Base-by-base conservation (phyloP, 2,797 vertebrate species). In the Pipistrellus nathusii region DNA sequence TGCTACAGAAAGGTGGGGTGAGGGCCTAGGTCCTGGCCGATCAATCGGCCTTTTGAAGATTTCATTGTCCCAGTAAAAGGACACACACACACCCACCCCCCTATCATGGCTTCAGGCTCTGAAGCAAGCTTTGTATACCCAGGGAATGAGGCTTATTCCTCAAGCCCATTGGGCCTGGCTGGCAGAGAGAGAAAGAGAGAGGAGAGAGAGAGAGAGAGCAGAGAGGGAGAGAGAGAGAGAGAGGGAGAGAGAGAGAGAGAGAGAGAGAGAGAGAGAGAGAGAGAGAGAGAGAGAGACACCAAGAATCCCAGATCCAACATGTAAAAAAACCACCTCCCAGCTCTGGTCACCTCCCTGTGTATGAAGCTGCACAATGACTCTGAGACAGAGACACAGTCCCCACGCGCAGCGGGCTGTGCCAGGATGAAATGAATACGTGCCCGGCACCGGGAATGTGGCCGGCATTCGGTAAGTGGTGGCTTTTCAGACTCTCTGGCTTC, bases 151-250 rank as follows among this genome's bases (percentile, higher is more conserved):
- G 38, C 69, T 38, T n/a, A 4, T 32, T 46, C 51, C 87, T 71
- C 59, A 62, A 15, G 32, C 51, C 41, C 55, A 8, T 0, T 0
- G 0, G 1, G 4, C 64, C 35, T 14, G 55, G 32, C 38, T 10
- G 30, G 48, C 27, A 62, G 44, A 13, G 55, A 30, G 44, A 62
- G n/a, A n/a, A n/a, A n/a, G n/a, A n/a, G n/a, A n/a, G n/a, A n/a
- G n/a, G 1, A 9, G 57, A 18, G 59, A 32, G 53, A 62, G 44
- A 13, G 55, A 30, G 44, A 59, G 57, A 18, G 59, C n/a, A 32
- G 46, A 87, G 0, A 14, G 21, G 23, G 21, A 57, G 62, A 18
- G 57, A 30, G 27, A 30, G 57, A 14, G 27, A n/a, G 62, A 64
- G 27, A 8, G 27, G 8, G 14, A n/a, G 35, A 38, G n/a, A n/a